phyloP scores from a whole-genome alignment of 2,113 vertebrate genomes.

The Erythrocebus patas region DNA sequence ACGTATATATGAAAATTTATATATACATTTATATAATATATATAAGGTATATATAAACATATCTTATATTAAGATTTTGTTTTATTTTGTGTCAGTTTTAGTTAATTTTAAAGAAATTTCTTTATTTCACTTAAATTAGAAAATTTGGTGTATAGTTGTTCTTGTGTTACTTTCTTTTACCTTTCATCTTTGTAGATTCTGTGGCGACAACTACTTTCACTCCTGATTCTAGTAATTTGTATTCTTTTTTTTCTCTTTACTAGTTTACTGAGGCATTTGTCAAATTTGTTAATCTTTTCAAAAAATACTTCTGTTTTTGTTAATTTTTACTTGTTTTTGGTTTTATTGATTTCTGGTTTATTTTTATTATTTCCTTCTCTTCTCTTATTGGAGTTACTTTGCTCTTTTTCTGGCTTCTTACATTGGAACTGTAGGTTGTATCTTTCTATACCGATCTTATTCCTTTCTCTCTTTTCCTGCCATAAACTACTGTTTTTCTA shows the following conservation, averaged over 20 bases:
- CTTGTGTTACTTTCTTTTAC: neutral
- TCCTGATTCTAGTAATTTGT: neutral
- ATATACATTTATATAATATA: neutral
- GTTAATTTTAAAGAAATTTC: neutral
- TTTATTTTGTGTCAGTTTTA: neutral
- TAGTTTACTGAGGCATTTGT: neutral
- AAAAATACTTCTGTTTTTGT: neutral
- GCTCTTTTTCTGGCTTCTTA: neutral
- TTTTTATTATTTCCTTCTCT: neutral
- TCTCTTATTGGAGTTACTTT: neutral
- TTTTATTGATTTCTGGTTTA: neutral
- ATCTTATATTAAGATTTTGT: neutral
- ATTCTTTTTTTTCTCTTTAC: neutral
- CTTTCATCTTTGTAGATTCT: neutral
- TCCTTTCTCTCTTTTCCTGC: neutral
- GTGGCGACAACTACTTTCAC: neutral
- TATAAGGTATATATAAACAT: neutral
- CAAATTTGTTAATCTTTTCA: neutral
- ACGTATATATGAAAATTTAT: too few relatives aligned
- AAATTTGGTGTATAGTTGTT: neutral
- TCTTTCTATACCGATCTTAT: neutral
- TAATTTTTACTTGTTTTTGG: neutral
- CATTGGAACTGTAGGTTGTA: neutral
- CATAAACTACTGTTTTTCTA: neutral
- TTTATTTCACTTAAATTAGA: neutral